phyloP scores from a whole-genome alignment of 1,140 invertebrate genomes.

The Mya arenaria region DNA sequence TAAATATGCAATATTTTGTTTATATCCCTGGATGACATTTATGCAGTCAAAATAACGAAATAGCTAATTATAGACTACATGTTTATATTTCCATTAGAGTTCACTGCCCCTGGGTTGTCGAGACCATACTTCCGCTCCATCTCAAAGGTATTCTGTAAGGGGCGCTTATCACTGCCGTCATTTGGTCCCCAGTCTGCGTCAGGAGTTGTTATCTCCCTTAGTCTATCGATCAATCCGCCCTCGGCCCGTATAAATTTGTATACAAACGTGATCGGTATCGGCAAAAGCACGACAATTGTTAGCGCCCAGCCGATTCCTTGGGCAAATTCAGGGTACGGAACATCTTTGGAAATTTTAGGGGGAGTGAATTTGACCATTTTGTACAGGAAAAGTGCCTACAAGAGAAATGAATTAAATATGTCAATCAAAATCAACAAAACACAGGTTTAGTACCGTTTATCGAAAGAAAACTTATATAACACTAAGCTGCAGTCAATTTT shows the following conservation, averaged over 20 bases:
- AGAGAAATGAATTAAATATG: too few relatives aligned
- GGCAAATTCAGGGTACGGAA: slow-evolving; percentile 8
- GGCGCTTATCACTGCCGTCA: neutral
- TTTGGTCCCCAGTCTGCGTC: slow-evolving; percentile 13
- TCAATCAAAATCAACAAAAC: too few relatives aligned
- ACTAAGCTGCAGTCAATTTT: too few relatives aligned
- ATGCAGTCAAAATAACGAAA: too few relatives aligned
- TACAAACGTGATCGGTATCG: slow-evolving; percentile 10
- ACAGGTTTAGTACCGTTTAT: too few relatives aligned
- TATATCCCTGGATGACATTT: too few relatives aligned
- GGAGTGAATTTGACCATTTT: neutral
- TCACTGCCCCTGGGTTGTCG: slow-evolving; percentile 1
- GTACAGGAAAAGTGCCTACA: slow-evolving; percentile 5
- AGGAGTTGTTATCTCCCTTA: slow-evolving; percentile 10
- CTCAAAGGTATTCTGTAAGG: neutral
- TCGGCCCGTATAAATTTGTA: slow-evolving; percentile 4
- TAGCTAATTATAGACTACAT: too few relatives aligned
- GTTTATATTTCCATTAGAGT: too few relatives aligned
- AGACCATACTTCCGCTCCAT: neutral
- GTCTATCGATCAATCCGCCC: neutral
- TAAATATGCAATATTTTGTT: too few relatives aligned
- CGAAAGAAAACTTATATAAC: too few relatives aligned
- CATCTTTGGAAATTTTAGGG: neutral
- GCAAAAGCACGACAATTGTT: neutral
- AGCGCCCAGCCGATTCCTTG: neutral